Percentiles rank a stretch among this genome's conserved stretches.
phyloP scores from a whole-genome alignment of 1,140 invertebrate genomes.

The Heliconius melpomene region DNA sequence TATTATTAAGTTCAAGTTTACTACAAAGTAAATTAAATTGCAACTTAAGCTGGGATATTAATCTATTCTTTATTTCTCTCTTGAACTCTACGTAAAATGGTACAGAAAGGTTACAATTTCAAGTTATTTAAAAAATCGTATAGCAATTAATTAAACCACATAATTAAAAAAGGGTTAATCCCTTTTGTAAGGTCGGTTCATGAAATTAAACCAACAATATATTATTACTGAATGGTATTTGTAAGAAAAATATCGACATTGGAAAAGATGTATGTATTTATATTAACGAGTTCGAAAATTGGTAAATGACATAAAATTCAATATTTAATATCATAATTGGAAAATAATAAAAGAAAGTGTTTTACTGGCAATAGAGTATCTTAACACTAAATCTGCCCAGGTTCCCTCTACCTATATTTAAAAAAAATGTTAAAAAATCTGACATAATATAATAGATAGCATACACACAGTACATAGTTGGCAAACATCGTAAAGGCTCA shows the following conservation, averaged over 20 bases:
- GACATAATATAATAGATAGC: background rate
- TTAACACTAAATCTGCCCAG: too few species aligned
- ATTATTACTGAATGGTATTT: too few species aligned
- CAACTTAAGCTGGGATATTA: background rate
- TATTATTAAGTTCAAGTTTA: background rate
- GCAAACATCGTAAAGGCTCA: conserved; percentile 9
- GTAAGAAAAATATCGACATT: background rate
- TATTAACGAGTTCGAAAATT: background rate
- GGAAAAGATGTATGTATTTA: too few species aligned
- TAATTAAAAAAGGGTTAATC: background rate
- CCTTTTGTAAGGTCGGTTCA: background rate
- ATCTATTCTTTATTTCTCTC: too few species aligned
- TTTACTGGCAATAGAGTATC: too few species aligned
- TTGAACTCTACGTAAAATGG: background rate
- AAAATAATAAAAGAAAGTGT: too few species aligned
- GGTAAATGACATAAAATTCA: background rate
- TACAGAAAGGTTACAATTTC: background rate
- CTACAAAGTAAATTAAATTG: background rate
- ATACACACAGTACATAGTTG: too few species aligned
- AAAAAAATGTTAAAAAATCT: too few species aligned
- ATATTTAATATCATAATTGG: background rate
- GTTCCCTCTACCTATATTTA: too few species aligned
- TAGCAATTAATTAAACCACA: background rate
- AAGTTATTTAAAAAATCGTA: background rate
- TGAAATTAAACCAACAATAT: too few species aligned